A percentile compares a stretch with the other conserved stretches of the same genome.
phyloP scores from a whole-genome alignment of 1,140 invertebrate species.

The Temnothorax nylanderi region DNA sequence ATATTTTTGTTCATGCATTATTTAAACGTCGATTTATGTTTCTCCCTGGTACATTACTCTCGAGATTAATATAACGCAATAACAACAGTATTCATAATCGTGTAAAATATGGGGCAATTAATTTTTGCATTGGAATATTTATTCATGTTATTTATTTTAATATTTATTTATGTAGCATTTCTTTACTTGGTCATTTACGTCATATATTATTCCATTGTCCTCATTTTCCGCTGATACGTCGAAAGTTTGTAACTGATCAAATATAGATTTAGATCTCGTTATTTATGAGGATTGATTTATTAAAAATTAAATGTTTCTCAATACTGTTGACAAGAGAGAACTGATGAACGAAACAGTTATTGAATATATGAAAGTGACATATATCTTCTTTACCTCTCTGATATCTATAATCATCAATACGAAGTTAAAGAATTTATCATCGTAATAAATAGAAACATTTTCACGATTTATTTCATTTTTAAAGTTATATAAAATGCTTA shows the following conservation, averaged over 20 bases:
- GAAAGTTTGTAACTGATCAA: background rate
- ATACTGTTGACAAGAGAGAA: slow-evolving; percentile 8
- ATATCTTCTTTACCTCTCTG: background rate
- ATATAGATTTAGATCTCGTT: slow-evolving; percentile 26
- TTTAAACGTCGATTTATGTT: background rate
- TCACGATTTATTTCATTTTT: background rate
- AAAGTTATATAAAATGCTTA: background rate
- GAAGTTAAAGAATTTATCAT: background rate
- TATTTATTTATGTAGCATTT: slow-evolving; percentile 4
- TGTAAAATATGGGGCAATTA: slow-evolving; percentile 23
- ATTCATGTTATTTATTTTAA: background rate
- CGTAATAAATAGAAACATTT: background rate
- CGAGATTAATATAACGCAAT: background rate
- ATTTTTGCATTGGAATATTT: slow-evolving; percentile 11
- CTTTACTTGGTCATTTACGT: background rate
- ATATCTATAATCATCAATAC: background rate
- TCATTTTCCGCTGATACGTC: background rate
- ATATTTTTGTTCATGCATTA: slow-evolving; percentile 2
- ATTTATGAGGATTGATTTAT: slow-evolving; percentile 20
- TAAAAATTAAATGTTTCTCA: background rate
- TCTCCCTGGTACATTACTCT: background rate
- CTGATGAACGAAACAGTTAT: background rate
- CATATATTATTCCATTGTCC: background rate
- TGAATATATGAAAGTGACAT: background rate
- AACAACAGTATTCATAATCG: background rate